Percentiles rank a stretch among this genome's conserved stretches.
phyloP scores from a whole-genome alignment of 2,888 invertebrate species.

The Euzetes globulus region DNA sequence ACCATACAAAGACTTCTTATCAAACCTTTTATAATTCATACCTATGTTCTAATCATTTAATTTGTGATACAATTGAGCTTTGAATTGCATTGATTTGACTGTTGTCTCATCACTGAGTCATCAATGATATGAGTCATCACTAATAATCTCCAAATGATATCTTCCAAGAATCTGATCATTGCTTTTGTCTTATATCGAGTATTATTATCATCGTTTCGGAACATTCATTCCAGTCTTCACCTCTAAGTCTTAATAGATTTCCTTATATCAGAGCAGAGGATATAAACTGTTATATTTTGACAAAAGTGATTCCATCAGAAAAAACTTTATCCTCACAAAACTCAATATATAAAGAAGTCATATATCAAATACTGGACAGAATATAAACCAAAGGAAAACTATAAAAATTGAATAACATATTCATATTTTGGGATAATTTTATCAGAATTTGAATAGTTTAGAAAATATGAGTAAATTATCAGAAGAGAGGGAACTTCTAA shows the following conservation, averaged over 20 bases:
- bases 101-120: background rate
- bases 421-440: too few species aligned
- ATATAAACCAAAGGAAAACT: background rate
- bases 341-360: background rate
- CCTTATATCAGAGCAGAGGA: background rate
- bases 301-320: background rate
- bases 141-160: background rate
- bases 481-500: background rate
- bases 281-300: conserved; percentile 26
- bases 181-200: conserved; percentile 6
- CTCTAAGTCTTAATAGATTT: conserved; percentile 23
- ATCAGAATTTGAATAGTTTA: background rate
- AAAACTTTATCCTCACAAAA: background rate
- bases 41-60: conserved; percentile 2
- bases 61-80: background rate
- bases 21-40: background rate
- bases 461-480: background rate
- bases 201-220: conserved; percentile 5
- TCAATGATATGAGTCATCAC: background rate
- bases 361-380: background rate
- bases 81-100: background rate
- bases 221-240: conserved; percentile 2
- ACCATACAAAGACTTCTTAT: background rate
- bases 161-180: background rate
- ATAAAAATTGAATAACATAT: too few species aligned